Evolutionary conservation across 2,888 invertebrate species (phyloP).

Genomic region (Catocala sponsa): DNA sequence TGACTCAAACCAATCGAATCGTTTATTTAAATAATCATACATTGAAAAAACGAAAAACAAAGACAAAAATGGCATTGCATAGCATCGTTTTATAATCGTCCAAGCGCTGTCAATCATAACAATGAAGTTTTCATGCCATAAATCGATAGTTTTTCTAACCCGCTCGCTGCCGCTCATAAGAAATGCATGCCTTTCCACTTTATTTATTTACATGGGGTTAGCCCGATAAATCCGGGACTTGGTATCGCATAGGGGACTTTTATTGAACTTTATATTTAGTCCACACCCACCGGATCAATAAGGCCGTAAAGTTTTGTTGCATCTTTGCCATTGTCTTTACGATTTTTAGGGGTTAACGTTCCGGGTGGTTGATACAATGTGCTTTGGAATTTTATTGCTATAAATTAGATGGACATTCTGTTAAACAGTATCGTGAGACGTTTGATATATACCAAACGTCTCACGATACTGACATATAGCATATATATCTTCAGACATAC

Average conservation of each 20-base stretch:
- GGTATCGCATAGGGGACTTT: slow-evolving; percentile 81
- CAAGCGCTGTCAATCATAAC: slow-evolving; percentile 57
- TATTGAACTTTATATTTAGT: slow-evolving; percentile 86
- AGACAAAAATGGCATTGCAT: background rate
- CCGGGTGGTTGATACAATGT: slow-evolving; percentile 2
- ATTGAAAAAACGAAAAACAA: slow-evolving; percentile 7
- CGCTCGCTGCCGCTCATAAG: slow-evolving; percentile 77
- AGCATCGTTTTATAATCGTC: background rate
- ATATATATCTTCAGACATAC: too few species aligned
- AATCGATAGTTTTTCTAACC: slow-evolving; percentile 80
- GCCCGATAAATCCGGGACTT: slow-evolving; percentile 85
- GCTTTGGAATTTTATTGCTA: background rate
- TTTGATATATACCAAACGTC: too few species aligned
- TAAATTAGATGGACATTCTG: background rate
- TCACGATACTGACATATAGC: too few species aligned
- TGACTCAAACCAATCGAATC: too few species aligned
- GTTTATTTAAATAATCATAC: slow-evolving; percentile 4
- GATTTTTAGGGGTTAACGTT: slow-evolving; percentile 14
- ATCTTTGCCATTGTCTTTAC: slow-evolving; percentile 47
- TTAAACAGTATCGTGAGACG: too few species aligned
- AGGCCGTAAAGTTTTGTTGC: slow-evolving; percentile 69
- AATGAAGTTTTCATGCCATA: slow-evolving; percentile 55
- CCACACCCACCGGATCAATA: slow-evolving; percentile 82
- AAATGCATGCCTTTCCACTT: slow-evolving; percentile 83
- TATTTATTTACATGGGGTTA: slow-evolving; percentile 88